Evolutionary conservation across 1,140 invertebrate species (phyloP), one percentile per base, ranked within the genome.

Genomic region (Linepithema humile): DNA sequence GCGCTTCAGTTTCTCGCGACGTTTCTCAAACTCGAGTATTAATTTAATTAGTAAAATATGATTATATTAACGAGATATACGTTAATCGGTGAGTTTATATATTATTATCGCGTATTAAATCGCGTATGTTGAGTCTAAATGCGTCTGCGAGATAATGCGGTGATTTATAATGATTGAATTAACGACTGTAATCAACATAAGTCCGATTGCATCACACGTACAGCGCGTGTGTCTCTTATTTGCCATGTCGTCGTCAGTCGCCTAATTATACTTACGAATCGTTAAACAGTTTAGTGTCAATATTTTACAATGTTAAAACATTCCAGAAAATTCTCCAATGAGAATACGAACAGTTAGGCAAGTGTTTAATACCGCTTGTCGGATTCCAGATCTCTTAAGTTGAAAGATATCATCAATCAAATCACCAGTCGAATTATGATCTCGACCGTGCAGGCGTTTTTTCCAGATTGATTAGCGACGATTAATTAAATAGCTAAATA

Each of bases 401-500:
- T 62, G 55, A 23, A 45, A 50, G 38, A 75, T 15, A 38, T 75
- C 55, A 55, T 23, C 55, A 45, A 75, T 75, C 57, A 62, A 75
- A 62, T 75, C 55, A 45, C 55, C 55, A 62, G 23, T 74, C 50
- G 50, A 59, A 38, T 72, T 72, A 72, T 23, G 23, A 60, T 55
- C 70, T 29, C 35, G 35, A 17, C 3, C 15, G 4, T 1, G 29
- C 2, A 35, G 32, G 1, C 12, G 40, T n/a, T 75, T 75, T 43
- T 43, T 62, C n/a, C 38, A 45, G 38, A 62, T 62, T 75, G 72
- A 75, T 75, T 75, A 75, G 72, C 55, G 38, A 57, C 50, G 70
- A 40, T 73, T 69, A 69, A 69, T 72, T 72, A 55, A 72, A 72
- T 38, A 55, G 32, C 50, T 72, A 72, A 72, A 72, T 72, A 53